Conservation (phyloP, 2,888 invertebrate species). For the Arge pagana region DNA sequence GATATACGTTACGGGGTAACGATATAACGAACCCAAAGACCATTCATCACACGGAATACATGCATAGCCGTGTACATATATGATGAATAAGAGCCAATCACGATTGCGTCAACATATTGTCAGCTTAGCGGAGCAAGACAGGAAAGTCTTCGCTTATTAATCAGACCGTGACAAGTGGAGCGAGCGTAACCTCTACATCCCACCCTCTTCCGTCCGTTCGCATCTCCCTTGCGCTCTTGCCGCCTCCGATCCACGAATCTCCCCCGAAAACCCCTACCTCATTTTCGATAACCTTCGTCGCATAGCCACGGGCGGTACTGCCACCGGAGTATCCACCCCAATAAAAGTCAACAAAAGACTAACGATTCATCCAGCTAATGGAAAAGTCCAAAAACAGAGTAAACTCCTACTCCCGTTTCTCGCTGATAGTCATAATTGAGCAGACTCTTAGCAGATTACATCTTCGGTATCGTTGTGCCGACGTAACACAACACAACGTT, state of each 20-base stretch:
- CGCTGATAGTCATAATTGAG: slow-evolving; percentile 55
- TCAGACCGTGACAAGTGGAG: slow-evolving; percentile 30
- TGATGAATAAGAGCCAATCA: too few species aligned
- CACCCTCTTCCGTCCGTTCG: slow-evolving; percentile 21
- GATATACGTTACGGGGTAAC: background rate
- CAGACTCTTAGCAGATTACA: slow-evolving; percentile 59
- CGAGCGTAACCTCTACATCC: slow-evolving; percentile 30
- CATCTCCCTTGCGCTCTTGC: slow-evolving; percentile 22
- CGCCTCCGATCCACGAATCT: slow-evolving; percentile 22
- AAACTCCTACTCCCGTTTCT: slow-evolving; percentile 34
- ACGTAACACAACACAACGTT: background rate
- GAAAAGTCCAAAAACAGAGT: slow-evolving; percentile 59
- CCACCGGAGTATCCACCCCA: slow-evolving; percentile 49
- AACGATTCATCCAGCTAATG: slow-evolving; percentile 59
- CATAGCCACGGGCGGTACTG: slow-evolving; percentile 29
- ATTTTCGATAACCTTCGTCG: slow-evolving; percentile 7
- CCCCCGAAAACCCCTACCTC: slow-evolving; percentile 5
- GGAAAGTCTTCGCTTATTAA: slow-evolving; percentile 43
- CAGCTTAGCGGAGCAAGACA: slow-evolving; percentile 18
- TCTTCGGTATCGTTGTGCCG: slow-evolving; percentile 29
- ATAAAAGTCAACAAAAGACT: slow-evolving; percentile 60
- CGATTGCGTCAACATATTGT: slow-evolving; percentile 21
- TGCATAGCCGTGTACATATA: too few species aligned
- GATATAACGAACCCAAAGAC: background rate
- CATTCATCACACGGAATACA: slow-evolving; percentile 16